Percentiles rank a stretch among this genome's conserved stretches.
Conservation (phyloP, 2,113 vertebrate species). For the Orthonyx spaldingii region DNA sequence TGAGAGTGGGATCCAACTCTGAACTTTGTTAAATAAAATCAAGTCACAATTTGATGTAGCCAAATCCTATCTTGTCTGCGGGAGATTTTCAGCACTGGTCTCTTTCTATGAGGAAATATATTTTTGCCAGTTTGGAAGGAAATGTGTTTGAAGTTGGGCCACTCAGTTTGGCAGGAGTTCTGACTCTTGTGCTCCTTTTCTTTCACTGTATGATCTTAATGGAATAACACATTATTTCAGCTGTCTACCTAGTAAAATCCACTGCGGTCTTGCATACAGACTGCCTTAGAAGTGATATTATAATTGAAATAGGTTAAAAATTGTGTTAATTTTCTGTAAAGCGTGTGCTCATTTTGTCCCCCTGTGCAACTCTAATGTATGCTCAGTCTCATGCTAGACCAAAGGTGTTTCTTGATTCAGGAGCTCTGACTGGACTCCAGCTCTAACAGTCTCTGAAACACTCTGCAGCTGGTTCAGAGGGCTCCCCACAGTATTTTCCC, state of each 20-base stretch:
- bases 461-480: neutral
- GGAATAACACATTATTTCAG: neutral
- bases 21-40: neutral
- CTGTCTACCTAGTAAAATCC: neutral
- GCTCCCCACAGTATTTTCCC: neutral
- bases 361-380: accelerated
- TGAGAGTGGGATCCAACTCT: neutral
- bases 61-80: neutral
- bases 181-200: neutral
- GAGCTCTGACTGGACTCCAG: neutral
- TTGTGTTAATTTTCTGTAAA: neutral
- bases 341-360: neutral
- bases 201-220: neutral
- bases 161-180: neutral
- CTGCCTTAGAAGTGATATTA: neutral
- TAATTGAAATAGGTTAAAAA: neutral
- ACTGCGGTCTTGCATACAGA: neutral
- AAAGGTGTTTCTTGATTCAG: neutral
- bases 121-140: neutral
- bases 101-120: neutral
- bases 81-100: neutral
- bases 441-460: neutral
- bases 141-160: neutral
- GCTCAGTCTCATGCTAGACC: neutral
- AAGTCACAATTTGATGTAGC: neutral